Percentiles rank a stretch among this genome's conserved stretches.
Conservation (phyloP, 2,797 vertebrate genomes). For the Carcharodon carcharias region DNA sequence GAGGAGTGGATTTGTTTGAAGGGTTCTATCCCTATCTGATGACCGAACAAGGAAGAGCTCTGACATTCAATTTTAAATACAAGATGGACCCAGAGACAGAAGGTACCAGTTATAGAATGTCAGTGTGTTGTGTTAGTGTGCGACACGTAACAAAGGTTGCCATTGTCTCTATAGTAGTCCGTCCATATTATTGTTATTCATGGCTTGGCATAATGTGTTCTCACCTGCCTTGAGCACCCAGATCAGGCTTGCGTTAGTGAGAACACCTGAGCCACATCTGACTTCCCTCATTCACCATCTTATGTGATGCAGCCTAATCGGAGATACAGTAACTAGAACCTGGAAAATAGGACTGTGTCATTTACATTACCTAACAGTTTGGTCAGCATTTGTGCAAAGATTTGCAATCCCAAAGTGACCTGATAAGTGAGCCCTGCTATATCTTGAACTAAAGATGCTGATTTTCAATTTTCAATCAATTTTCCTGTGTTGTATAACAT, state of each 20-base stretch:
- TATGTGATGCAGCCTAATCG: neutral
- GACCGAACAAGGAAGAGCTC: slow-evolving; percentile 82
- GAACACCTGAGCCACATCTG: neutral
- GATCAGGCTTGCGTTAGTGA: neutral
- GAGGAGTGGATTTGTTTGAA: slow-evolving; percentile 91
- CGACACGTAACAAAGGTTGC: no score
- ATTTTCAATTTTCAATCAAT: neutral
- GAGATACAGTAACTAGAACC: neutral
- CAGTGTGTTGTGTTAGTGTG: neutral
- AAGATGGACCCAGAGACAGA: slow-evolving; percentile 64
- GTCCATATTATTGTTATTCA: neutral
- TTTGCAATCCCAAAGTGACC: neutral
- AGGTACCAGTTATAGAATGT: slow-evolving; percentile 52
- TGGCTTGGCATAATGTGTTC: neutral
- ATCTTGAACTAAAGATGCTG: neutral
- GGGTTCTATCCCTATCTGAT: slow-evolving; percentile 86
- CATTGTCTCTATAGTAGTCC: neutral
- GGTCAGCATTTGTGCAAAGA: neutral
- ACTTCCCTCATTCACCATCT: neutral
- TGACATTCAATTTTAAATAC: slow-evolving; percentile 70
- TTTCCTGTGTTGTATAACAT: neutral
- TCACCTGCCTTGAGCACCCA: neutral
- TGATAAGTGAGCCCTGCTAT: neutral
- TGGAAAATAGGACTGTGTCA: neutral
- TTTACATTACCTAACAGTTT: neutral